Evolutionary conservation across 2,888 invertebrate genomes (phyloP).

Genomic region (Spatulosminthurus flaviceps): DNA sequence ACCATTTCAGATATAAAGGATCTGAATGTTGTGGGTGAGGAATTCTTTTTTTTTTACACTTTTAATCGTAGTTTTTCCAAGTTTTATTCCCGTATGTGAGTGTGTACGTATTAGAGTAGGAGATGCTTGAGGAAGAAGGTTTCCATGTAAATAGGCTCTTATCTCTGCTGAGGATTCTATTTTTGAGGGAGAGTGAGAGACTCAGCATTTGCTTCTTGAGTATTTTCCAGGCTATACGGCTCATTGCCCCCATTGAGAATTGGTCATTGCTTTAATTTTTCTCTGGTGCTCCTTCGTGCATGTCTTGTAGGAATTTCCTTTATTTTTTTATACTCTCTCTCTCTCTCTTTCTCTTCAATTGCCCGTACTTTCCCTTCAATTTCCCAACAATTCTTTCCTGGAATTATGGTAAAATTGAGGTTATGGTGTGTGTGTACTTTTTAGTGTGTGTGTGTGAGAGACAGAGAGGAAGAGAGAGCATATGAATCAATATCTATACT

Average conservation of each 20-base stretch:
- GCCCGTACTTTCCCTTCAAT: neutral
- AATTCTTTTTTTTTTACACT: neutral
- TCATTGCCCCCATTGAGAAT: constrained; percentile 35
- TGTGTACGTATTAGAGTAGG: no score
- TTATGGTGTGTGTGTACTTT: no score
- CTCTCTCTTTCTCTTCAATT: neutral
- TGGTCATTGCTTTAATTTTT: constrained; percentile 22
- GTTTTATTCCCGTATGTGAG: neutral
- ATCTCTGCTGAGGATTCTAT: no score
- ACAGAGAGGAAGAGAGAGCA: no score
- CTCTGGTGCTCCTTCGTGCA: neutral
- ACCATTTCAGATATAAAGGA: constrained; percentile 49
- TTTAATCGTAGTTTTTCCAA: neutral
- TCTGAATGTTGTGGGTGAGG: constrained; percentile 52
- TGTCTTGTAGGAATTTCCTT: neutral
- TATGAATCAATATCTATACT: constrained; percentile 21
- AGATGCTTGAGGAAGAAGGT: no score
- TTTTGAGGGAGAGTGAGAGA: no score
- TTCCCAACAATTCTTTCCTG: neutral
- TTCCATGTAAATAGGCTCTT: no score
- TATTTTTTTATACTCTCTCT: neutral
- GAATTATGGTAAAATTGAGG: constrained; percentile 2
- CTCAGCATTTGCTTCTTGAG: no score
- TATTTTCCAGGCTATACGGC: constrained; percentile 29
- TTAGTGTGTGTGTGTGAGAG: neutral